phyloP scores from a whole-genome alignment of 2,888 invertebrate genomes.

The Sesamia inferens region DNA sequence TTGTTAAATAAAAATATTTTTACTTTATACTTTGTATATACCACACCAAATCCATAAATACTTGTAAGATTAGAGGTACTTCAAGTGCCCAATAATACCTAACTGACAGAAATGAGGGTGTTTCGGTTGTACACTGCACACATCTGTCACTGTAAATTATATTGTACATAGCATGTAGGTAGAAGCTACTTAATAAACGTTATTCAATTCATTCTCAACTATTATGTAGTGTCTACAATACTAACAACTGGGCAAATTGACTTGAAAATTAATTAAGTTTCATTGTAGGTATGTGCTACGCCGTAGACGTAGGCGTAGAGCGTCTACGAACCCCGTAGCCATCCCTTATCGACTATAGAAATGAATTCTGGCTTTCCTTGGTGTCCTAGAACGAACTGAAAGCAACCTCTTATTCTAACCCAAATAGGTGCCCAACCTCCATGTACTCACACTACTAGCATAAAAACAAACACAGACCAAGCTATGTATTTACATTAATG shows the following conservation, averaged over 20 bases:
- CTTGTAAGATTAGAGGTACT: no score
- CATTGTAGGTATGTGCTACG: constrained; percentile 22
- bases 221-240: neutral
- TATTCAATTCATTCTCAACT: neutral
- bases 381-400: neutral
- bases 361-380: neutral
- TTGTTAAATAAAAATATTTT: no score
- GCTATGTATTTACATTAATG: constrained; percentile 45
- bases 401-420: no score
- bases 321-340: constrained; percentile 41
- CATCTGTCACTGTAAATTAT: neutral
- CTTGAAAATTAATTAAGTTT: neutral
- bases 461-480: constrained; percentile 14
- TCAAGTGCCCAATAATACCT: no score
- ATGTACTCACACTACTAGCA: neutral
- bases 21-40: no score
- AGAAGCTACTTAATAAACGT: neutral
- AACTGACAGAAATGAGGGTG: no score
- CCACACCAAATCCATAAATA: no score
- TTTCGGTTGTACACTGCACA: no score
- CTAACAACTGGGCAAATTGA: no score
- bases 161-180: neutral
- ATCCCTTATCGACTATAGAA: neutral
- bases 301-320: constrained; percentile 36
- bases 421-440: neutral